Evolutionary conservation across 1,140 invertebrate genomes (phyloP), one percentile per base, ranked within the genome.

Genomic region (Drepana arcuata): DNA sequence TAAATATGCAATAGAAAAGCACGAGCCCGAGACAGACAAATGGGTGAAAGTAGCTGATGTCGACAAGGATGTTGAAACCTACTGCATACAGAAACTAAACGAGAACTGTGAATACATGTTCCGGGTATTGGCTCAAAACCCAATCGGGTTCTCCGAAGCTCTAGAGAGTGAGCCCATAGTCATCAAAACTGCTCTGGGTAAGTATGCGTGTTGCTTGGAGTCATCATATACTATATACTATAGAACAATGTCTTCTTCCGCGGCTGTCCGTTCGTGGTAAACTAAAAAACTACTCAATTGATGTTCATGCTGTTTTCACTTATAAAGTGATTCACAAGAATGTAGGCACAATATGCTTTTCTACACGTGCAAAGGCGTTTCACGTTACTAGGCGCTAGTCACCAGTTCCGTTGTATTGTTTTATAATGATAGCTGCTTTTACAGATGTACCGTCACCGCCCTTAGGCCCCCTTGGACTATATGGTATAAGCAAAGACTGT

Each of bases 91-190:
- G 57, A 90, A 90, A 53, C 81, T 98, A 7, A 86, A 89, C 39
- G 89, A 93, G 63, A 90, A 93, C 50, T 84, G 86, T 11, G 90
- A 93, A 58, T 97, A 96, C 59, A 89, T 92, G 77, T 96, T 95
- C 85, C 86, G 94, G 45, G 88, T 97, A 11, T 88, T 90, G 46
- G 94, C 94, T 14, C 88, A 88, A 45, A 97, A 96, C 80, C 87
- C 90, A 4, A 87, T 94, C 34, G 94, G 94, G 3, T 71, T 85
- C 10, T 93, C 93, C 6, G 91, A 93, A 53, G 87, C 91, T 2
- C 72, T 91, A 11, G 88, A 91, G 72, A 92, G 90, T 56, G 89
- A 92, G 25, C 62, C 88, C 1, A 87, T 93, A 10, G 84, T 86
- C 16, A 87, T 91, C 24, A 90, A 88, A 54, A 69, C 66, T 32